Base-by-base conservation (phyloP, 2,888 invertebrate species). In the Pristionchus arcanus region DNA sequence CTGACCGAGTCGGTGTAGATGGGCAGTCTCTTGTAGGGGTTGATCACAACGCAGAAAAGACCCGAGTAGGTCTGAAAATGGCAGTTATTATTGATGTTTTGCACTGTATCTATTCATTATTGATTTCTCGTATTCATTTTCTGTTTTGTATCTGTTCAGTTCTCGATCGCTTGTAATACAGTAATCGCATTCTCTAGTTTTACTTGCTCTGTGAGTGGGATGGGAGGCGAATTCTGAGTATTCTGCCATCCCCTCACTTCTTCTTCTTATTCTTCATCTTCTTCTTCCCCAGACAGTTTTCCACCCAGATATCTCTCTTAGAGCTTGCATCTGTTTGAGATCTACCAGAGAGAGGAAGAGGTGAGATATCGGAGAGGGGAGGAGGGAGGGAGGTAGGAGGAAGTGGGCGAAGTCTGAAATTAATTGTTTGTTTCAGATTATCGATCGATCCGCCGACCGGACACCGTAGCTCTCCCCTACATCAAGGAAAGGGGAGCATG, bases 11-110 rank as follows among this genome's bases (percentile, higher is more conserved):
- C 94, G 84, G 94, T 94, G 92, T 94, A 94, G 92, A 94, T 94
- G 89, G 94, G 94, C 15, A 94, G 93, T 87, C 94, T 93, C 91
- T 94, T 94, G 94, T 94, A 94, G 87, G 94, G 94, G 87, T 94
- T 94, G 92, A 94, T 94, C 63, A 94, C 94, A 59, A 94, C 94
- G 90, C 94, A 94, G 93, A 94, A 94, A 86, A 94, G 92, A 90
- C 94, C 94, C 53, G 94, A 94, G 91, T 94, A 94, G 86, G 93
- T 94, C 93, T 94, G 85, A 91, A 92, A 90, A 74, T 2, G n/a
- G 34, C 25, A 66, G 59, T 86, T 42, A 9, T 15, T 25, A 81
- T 81, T 42, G n/a, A 2, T 42, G n/a, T 86, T n/a, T 34, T 16
- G n/a, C 42, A 53, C 86, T 34, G 25, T 42, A 71, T 53, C 53